Conservation (phyloP, 2,888 invertebrate species). For the Trisateles emortualis region DNA sequence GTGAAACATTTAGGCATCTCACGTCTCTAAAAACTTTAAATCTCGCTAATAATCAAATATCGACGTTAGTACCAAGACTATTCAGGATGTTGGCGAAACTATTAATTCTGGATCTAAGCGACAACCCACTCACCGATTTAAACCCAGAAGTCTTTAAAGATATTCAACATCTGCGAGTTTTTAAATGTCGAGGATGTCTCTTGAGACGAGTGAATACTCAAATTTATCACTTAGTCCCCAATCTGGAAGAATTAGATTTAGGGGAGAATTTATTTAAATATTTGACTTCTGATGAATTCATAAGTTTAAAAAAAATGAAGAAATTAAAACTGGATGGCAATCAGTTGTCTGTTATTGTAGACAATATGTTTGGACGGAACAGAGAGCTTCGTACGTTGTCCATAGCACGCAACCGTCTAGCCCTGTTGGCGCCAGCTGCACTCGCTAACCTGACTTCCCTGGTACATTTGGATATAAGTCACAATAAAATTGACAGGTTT, state of each 20-base stretch:
- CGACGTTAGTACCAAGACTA: constrained; percentile 89
- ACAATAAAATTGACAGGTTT: constrained; percentile 91
- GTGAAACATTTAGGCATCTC: constrained; percentile 91
- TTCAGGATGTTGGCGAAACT: constrained; percentile 92
- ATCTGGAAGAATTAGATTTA: constrained; percentile 91
- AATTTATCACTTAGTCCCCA: constrained; percentile 91
- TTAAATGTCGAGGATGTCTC: constrained; percentile 91
- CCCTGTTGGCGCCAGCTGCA: constrained; percentile 91
- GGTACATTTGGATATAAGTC: constrained; percentile 90
- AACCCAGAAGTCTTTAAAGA: constrained; percentile 93
- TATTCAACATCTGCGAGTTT: constrained; percentile 89
- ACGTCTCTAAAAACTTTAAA: constrained; percentile 89
- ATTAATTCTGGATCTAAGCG: constrained; percentile 90
- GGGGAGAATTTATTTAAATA: constrained; percentile 93
- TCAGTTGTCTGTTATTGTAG: constrained; percentile 91
- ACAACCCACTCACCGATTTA: constrained; percentile 91
- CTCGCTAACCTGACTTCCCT: constrained; percentile 91
- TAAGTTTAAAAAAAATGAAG: constrained; percentile 89
- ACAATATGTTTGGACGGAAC: constrained; percentile 89
- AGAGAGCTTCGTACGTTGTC: constrained; percentile 84
- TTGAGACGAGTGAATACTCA: constrained; percentile 92
- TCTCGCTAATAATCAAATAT: constrained; percentile 89
- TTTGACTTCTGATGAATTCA: constrained; percentile 90
- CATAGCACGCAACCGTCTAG: constrained; percentile 91
- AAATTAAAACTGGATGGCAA: constrained; percentile 91